Base-by-base conservation (phyloP, 2,888 invertebrate genomes). In the Coecobrya sp. region DNA sequence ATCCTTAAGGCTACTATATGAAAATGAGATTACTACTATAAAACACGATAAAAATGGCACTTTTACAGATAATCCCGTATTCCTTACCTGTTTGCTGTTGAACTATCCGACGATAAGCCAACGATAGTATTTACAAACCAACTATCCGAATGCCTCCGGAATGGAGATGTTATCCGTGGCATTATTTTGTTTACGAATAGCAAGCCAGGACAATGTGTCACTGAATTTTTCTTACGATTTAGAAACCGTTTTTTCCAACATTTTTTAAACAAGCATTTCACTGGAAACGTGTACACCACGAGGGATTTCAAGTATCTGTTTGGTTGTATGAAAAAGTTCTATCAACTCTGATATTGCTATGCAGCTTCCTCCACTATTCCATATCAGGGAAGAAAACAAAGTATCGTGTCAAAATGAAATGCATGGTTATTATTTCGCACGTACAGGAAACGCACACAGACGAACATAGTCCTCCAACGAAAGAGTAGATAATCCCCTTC, bases 101-200 rank as follows among this genome's bases (percentile, higher is more conserved):
- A 16, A 13, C 30, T 25, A 8, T 45, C 85, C 27, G 45, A 25
- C 27, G 45, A 25, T 45, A 49, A 25, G 4, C 85, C 65, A 3
- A 45, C 22, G n/a, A 84, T 49, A 7, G 59, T 45, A 52, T 90
- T 85, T 13, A 91, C 91, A 70, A 85, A 76, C 91, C 91, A 91
- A 49, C 76, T 86, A 22, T 49, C 91, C 27, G 90, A 76, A 85
- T 86, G 81, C 27, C 86, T 85, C 55, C 91, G 91, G 45, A 91
- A 86, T 11, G 86, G 86, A 19, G 49, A 70, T 0, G 68, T 62
- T 11, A 91, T 79, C 70, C 86, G 86, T 19, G 91, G 91, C 91
- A 91, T 91, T 81, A 19, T 73, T 42, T 4, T 30, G 73, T 30
- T 19, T 25, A 5, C n/a, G 62, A 13, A 2, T 0, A 59, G 1